phyloP scores from a whole-genome alignment of 2,113 vertebrate species.

The Barbus barbus region DNA sequence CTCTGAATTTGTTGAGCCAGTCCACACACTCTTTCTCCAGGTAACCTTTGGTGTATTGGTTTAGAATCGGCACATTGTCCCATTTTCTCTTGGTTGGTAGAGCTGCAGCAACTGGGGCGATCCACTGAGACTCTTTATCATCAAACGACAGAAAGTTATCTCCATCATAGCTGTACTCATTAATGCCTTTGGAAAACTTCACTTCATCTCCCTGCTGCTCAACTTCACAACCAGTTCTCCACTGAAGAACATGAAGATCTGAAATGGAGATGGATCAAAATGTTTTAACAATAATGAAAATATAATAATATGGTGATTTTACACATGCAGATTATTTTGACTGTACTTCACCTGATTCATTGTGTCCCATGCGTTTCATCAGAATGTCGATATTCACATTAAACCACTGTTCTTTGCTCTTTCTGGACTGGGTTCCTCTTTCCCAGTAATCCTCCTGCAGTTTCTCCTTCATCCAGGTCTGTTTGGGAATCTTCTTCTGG shows the following conservation, averaged over 20 bases:
- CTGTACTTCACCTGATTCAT: slow-evolving; percentile 9
- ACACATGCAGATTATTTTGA: too few species aligned
- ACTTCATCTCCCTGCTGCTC: neutral
- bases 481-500: neutral
- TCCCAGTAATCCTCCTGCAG: too few species aligned
- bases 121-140: slow-evolving; percentile 23
- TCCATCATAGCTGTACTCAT: slow-evolving; percentile 49
- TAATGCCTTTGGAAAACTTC: neutral
- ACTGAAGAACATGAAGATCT: slow-evolving; percentile 51
- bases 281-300: too few species aligned
- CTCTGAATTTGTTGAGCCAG: slow-evolving; percentile 44
- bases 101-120: neutral
- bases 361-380: slow-evolving; percentile 51
- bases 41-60: slow-evolving; percentile 49
- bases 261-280: neutral
- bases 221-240: slow-evolving; percentile 43
- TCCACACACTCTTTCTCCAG: slow-evolving; percentile 35
- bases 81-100: slow-evolving; percentile 39
- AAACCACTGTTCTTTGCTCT: slow-evolving; percentile 57
- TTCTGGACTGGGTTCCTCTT: neutral
- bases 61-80: slow-evolving; percentile 41
- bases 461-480: slow-evolving; percentile 34
- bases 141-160: slow-evolving; percentile 47
- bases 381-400: slow-evolving; percentile 56
- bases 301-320: too few species aligned